Percentiles rank a stretch among this genome's conserved stretches.
These are phyloP conservation scores for Pristionchus japonicus DNA, from an alignment of 2,888 invertebrate species.

Conservation along the genomic window DNA sequence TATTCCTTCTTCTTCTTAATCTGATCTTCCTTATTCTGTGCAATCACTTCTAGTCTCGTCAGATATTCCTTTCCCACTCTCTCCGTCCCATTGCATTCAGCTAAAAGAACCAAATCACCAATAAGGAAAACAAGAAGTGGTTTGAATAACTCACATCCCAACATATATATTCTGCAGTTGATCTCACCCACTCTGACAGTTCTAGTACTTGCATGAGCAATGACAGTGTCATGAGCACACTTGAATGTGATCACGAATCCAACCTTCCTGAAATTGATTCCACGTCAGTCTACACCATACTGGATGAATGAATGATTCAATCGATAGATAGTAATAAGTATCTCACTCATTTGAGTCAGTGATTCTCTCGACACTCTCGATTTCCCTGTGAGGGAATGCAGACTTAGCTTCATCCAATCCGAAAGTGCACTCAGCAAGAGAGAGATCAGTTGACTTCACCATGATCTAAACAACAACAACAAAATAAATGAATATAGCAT, in stretches of 20 bases:
- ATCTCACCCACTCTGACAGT: constrained; percentile 35
- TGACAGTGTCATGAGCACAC: constrained; percentile 55
- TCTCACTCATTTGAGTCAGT: constrained; percentile 5
- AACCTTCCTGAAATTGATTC: constrained; percentile 20
- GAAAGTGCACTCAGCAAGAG: constrained; percentile 14
- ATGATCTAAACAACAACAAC: not conserved
- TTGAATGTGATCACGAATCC: constrained; percentile 57
- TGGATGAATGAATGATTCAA: not conserved
- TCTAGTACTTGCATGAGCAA: constrained; percentile 51
- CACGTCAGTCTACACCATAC: not conserved
- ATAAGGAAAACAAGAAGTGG: too few relatives aligned
- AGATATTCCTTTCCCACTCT: not conserved
- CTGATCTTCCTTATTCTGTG: not conserved
- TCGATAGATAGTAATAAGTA: too few relatives aligned
- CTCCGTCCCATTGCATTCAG: not conserved
- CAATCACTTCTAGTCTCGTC: constrained; percentile 23
- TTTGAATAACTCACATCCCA: constrained; percentile 10
- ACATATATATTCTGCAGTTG: constrained; percentile 25
- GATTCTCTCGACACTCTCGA: constrained; percentile 42
- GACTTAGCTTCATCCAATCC: constrained; percentile 43
- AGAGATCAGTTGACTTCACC: constrained; percentile 38
- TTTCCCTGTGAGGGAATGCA: not conserved
- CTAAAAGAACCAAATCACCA: not conserved
- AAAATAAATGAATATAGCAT: not conserved
- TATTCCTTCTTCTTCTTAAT: constrained; percentile 9